Conservation (phyloP, 2,888 invertebrate species). For the Oscheius sp. region DNA sequence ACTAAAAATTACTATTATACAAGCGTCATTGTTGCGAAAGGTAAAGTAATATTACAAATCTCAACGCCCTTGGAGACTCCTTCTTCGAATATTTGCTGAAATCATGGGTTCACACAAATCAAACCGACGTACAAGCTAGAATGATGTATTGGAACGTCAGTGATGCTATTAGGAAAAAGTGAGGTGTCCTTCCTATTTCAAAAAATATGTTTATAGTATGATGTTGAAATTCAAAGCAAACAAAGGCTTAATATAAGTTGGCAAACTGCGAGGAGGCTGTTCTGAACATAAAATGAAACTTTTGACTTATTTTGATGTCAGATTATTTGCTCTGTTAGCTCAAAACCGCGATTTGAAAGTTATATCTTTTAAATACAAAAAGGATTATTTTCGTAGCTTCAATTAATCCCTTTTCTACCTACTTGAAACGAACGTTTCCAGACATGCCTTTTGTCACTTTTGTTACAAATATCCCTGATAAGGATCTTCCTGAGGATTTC, state of each 20-base stretch:
- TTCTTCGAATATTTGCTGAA: conserved; percentile 98
- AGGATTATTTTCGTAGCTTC: too few relatives aligned
- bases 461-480: conserved; percentile 42
- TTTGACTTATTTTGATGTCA: conserved; percentile 92
- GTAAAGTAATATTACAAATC: too few relatives aligned
- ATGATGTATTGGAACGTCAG: conserved; percentile 93
- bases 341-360: conserved; percentile 98
- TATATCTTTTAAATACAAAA: too few relatives aligned
- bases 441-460: conserved; percentile 57
- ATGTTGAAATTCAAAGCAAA: conserved; percentile 52
- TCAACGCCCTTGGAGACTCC: conserved; percentile 96
- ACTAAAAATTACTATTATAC: too few relatives aligned
- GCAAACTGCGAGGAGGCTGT: conserved; percentile 88
- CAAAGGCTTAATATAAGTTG: conserved; percentile 84
- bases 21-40: too few relatives aligned
- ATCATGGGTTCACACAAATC: conserved; percentile 73
- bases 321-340: conserved; percentile 90
- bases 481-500: conserved; percentile 41
- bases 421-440: too few relatives aligned
- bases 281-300: conserved; percentile 83
- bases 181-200: conserved; percentile 1
- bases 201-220: conserved; percentile 72
- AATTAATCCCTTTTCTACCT: neutral
- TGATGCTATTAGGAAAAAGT: conserved; percentile 72
- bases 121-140: conserved; percentile 61